Evolutionary conservation across 2,888 invertebrate species (phyloP), one percentile per base, ranked within the genome.

Genomic region (Hartigia nigra): DNA sequence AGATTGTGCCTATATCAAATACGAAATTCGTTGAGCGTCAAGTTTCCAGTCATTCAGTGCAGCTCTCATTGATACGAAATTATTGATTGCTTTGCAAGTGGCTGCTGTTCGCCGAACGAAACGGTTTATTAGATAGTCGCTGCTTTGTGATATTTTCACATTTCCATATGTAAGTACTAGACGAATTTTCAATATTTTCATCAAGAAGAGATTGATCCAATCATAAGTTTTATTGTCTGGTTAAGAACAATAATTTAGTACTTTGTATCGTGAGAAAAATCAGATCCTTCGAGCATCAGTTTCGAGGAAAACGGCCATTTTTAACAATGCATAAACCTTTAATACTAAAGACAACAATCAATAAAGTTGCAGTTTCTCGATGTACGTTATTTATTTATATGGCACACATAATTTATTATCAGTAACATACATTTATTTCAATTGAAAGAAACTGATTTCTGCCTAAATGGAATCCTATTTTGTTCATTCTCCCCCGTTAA

Each of bases 121-220:
- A 36, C 39, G 23, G 70, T 78, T 76, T 37, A 75, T 74, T 12
- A 79, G 78, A 82, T 80, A 83, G 83, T 81, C 81, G 78, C 82
- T 82, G 83, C 80, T 79, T 76, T 75, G 72, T 76, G 74, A 76
- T 74, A 75, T 82, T 80, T 80, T 81, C 77, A 31, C n/a, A 12
- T 82, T 72, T 83, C 81, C 69, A 79, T 79, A 87, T 87, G 87
- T 87, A 86, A 87, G 87, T 87, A 84, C 69, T n/a, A 70, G 12
- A 32, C 82, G 82, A 80, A 72, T 31, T 72, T 32, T 31, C 0
- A 2, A 55, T 55, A 72, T 72, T 72, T 23, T 72, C 12, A 31
- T 12, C 12, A n/a, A 31, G 72, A 31, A 31, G 32, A 34, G 12
- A 12, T 72, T 12, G 1, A 4, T 12, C 32, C 34, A 31, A 31